Evolutionary conservation across 2,113 vertebrate genomes (phyloP), one percentile per base, ranked within the genome.

Genomic region (Puntigrus tetrazona): DNA sequence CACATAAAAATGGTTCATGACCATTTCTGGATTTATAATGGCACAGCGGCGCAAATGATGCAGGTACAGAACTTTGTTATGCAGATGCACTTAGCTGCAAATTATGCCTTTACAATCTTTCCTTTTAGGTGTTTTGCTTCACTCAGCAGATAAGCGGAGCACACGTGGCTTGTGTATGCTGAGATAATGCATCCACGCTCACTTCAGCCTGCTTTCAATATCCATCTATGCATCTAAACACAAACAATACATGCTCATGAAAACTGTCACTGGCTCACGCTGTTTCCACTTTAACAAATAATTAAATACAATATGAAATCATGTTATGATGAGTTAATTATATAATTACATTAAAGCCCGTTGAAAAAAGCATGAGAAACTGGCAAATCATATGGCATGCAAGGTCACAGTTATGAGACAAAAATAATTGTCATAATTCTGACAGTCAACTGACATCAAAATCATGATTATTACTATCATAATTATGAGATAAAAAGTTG

Each of bases 11-110:
- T 50, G 73, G 27, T 20, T 47, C 27, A 43, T 73, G 38, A 45
- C n/a, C 70, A 45, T 43, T 27, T 75, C n/a, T 75, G 31, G 25
- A 75, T 75, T 75, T 75, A 75, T 31, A 75, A 75, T 50, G 16
- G 43, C 45, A 50, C 43, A 75, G 16, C 73, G 50, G 73, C 4
- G 7, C 45, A 75, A 50, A 50, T 7, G 38, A 73, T 50, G 45
- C 45, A 50, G 73, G 20, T 27, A 50, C 25, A 75, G 27, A 75
- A 75, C 73, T 75, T 75, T 75, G 43, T 75, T 50, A 75, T 75
- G 72, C 72, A 75, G 43, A 75, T 75, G 72, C 72, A 75, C 72
- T 75, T 75, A 75, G 72, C 43, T 75, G 16, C 72, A 75, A 75
- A 75, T 75, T 47, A 75, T 31, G 29, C 50, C 27, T 47, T 75